phyloP scores from a whole-genome alignment of 2,113 vertebrate genomes.

The Ifrita kowaldi region DNA sequence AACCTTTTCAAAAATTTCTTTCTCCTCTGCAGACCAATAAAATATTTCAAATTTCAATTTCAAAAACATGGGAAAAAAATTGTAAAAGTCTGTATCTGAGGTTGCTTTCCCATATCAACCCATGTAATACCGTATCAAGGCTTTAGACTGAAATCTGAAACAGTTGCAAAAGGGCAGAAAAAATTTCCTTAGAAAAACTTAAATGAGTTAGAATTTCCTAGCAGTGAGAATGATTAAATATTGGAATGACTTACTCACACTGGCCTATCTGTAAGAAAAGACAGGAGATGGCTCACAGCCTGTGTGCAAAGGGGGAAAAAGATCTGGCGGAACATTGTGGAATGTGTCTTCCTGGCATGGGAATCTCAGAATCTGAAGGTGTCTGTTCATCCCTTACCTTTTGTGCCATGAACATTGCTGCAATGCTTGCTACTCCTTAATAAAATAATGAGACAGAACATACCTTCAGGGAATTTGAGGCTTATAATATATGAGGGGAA shows the following conservation, averaged over 20 bases:
- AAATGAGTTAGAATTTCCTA: slow-evolving; percentile 23
- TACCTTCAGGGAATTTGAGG: not conserved
- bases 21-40: not conserved
- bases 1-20: not conserved
- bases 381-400: not conserved
- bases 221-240: slow-evolving; percentile 20
- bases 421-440: not conserved
- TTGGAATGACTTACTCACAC: not conserved
- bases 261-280: slow-evolving; percentile 35
- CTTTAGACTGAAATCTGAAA: not conserved
- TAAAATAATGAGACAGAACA: not conserved
- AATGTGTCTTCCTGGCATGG: not conserved
- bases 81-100: not conserved
- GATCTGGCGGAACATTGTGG: slow-evolving; percentile 30
- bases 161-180: not conserved
- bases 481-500: not conserved
- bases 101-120: not conserved
- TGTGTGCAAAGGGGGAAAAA: not conserved
- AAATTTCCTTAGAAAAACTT: slow-evolving; percentile 10
- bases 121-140: not conserved
- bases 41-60: not conserved
- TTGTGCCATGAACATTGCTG: not conserved
- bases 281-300: not conserved
- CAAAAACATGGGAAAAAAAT: not conserved
- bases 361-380: not conserved